Conservation (phyloP, 1,140 invertebrate species). For the Pseudoatta argentina region DNA sequence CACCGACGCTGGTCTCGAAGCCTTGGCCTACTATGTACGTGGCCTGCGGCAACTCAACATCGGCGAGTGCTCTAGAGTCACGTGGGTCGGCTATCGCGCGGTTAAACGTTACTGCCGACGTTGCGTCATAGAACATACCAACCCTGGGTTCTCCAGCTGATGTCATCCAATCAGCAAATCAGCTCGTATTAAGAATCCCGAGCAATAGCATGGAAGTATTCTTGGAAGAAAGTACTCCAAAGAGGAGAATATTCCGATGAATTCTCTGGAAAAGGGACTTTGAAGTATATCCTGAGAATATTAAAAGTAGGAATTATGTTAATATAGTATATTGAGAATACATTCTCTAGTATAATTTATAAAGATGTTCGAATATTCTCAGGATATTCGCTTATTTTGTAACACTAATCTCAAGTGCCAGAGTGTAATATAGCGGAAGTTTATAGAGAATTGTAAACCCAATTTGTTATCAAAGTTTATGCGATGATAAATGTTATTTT, state of each 20-base stretch:
- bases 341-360: neutral
- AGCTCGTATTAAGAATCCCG: neutral
- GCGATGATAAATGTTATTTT: conserved; percentile 37
- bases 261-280: conserved; percentile 10
- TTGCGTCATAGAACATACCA: conserved; percentile 97
- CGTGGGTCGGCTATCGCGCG: conserved; percentile 94
- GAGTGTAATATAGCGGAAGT: conserved; percentile 49
- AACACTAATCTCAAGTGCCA: conserved; percentile 49
- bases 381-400: conserved; percentile 35
- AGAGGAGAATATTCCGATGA: conserved; percentile 6
- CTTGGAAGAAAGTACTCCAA: neutral
- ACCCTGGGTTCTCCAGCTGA: conserved; percentile 93
- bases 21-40: conserved; percentile 94
- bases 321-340: conserved; percentile 17
- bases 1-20: conserved; percentile 94
- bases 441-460: conserved; percentile 51
- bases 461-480: conserved; percentile 41
- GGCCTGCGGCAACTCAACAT: conserved; percentile 96
- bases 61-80: conserved; percentile 94
- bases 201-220: neutral
- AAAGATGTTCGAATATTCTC: conserved; percentile 14
- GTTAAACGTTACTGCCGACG: conserved; percentile 96
- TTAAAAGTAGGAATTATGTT: conserved; percentile 21
- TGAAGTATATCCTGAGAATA: conserved; percentile 44
- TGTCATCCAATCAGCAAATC: neutral